phyloP scores from a whole-genome alignment of 2,888 invertebrate genomes.

The Zootermopsis nevadensis region DNA sequence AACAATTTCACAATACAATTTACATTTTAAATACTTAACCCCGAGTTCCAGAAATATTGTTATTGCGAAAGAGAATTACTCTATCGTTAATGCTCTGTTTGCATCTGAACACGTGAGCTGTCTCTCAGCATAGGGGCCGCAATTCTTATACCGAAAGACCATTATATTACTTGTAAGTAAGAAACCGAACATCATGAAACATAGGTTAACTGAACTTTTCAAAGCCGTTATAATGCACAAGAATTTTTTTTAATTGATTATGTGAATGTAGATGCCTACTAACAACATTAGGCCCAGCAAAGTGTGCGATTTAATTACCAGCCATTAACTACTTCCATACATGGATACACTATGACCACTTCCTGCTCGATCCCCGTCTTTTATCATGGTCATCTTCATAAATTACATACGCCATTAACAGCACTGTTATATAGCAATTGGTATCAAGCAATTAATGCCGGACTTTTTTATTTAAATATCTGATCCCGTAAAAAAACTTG shows the following conservation, averaged over 20 bases:
- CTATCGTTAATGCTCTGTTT: no score
- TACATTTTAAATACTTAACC: no score
- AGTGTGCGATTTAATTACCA: neutral
- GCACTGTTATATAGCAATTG: neutral
- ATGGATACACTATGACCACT: neutral
- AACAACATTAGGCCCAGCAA: neutral
- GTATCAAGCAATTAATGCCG: neutral
- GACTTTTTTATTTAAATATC: neutral
- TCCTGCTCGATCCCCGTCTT: neutral
- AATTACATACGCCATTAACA: slow-evolving; percentile 21
- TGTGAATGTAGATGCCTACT: neutral
- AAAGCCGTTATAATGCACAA: neutral
- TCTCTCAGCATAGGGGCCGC: no score
- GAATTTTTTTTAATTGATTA: neutral
- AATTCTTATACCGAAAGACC: no score
- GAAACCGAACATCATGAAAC: neutral
- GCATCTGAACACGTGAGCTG: no score
- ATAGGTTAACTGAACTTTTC: neutral
- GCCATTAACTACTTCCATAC: neutral
- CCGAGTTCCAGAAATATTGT: no score
- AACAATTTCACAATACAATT: no score
- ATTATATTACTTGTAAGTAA: no score
- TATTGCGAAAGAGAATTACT: no score
- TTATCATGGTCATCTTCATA: neutral
- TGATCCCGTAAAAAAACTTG: neutral